A percentile compares a stretch with the other conserved stretches of the same genome.
Evolutionary conservation across 1,140 invertebrate species (phyloP).

Genomic region (Drosophila eugracilis): DNA sequence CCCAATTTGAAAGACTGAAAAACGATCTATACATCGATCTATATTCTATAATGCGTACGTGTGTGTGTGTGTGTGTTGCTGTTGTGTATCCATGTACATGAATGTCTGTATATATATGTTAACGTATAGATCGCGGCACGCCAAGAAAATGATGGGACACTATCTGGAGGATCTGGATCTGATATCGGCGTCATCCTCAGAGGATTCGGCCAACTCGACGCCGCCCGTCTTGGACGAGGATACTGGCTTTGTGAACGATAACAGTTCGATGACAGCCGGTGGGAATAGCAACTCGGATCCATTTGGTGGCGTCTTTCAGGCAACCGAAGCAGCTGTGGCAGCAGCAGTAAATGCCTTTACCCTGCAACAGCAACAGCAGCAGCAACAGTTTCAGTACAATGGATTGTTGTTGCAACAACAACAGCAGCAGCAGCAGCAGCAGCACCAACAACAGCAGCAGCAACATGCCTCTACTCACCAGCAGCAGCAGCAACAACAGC

Average conservation of each 20-base stretch:
- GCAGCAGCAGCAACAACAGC: constrained; percentile 35
- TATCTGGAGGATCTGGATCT: constrained; percentile 66
- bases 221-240: constrained; percentile 52
- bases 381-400: constrained; percentile 39
- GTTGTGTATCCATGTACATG: constrained; percentile 26
- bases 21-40: background rate
- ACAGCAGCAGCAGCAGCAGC: constrained; percentile 36
- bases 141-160: constrained; percentile 58
- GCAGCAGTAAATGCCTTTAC: constrained; percentile 31
- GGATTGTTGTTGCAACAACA: constrained; percentile 10
- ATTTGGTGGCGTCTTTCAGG: constrained; percentile 57
- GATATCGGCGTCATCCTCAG: constrained; percentile 36
- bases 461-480: constrained; percentile 27
- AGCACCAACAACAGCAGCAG: constrained; percentile 42
- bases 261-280: constrained; percentile 20
- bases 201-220: constrained; percentile 36
- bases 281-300: constrained; percentile 30
- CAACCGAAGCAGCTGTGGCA: constrained; percentile 38
- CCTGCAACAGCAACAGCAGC: constrained; percentile 36
- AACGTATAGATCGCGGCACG: constrained; percentile 63
- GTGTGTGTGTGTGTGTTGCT: constrained; percentile 16
- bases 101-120: constrained; percentile 46
- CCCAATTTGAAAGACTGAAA: background rate
- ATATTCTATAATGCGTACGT: background rate
- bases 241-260: constrained; percentile 69